phyloP scores from a whole-genome alignment of 2,797 vertebrate species.

The Pangasius sanitwongsei region DNA sequence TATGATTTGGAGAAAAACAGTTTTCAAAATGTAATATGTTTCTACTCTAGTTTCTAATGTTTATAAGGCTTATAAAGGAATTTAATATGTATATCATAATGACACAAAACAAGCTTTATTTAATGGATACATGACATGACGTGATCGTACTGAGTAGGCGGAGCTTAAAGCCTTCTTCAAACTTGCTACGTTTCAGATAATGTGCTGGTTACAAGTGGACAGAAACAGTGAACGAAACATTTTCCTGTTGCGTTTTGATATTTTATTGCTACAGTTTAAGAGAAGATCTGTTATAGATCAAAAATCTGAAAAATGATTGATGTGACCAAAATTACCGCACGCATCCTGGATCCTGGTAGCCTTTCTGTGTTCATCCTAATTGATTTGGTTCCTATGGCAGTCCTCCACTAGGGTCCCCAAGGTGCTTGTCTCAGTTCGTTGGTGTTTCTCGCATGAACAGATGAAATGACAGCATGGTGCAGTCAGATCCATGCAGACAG shows the following conservation, averaged over 20 bases:
- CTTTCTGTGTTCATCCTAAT: neutral
- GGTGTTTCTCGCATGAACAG: neutral
- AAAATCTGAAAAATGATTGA: neutral
- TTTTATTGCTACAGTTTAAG: neutral
- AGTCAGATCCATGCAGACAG: neutral
- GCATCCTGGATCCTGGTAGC: neutral
- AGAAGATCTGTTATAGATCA: neutral
- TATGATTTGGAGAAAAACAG: neutral
- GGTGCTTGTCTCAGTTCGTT: constrained; percentile 15
- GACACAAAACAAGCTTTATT: neutral
- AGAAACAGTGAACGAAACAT: neutral
- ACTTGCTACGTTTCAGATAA: neutral
- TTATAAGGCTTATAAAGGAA: neutral
- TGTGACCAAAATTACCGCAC: neutral
- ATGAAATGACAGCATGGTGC: constrained; percentile 32
- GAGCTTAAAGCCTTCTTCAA: neutral
- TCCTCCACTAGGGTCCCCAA: neutral
- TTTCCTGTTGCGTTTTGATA: neutral
- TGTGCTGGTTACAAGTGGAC: neutral
- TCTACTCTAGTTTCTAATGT: neutral
- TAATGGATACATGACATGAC: neutral
- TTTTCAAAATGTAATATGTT: no score
- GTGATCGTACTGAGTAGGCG: neutral
- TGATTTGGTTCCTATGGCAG: neutral
- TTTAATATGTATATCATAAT: neutral